Evolutionary conservation across 2,113 vertebrate genomes (phyloP).

Genomic region (Platysternon megacephalum): DNA sequence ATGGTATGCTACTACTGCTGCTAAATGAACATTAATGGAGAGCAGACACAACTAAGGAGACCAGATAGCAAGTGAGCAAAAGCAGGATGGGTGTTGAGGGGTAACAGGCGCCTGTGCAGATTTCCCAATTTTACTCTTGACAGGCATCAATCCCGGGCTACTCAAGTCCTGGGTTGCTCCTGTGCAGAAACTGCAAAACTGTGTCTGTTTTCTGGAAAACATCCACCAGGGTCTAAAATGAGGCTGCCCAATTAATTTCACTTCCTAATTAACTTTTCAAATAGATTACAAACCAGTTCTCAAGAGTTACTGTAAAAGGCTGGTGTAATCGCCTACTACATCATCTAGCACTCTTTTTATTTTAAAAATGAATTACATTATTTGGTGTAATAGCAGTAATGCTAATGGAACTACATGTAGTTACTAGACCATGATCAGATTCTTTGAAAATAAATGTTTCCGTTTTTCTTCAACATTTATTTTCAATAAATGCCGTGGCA

Average conservation of each 20-base stretch:
- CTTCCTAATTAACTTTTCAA: slow-evolving; percentile 40
- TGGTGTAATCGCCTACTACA: fast-evolving
- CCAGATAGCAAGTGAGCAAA: too few species aligned
- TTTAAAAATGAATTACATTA: fast-evolving
- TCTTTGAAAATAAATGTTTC: slow-evolving; percentile 16
- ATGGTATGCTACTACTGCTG: too few species aligned
- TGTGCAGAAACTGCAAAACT: neutral
- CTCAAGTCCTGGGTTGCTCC: fast-evolving
- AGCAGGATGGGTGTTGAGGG: too few species aligned
- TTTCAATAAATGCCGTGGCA: slow-evolving; percentile 7
- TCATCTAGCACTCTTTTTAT: neutral
- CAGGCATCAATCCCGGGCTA: neutral
- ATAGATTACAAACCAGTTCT: slow-evolving; percentile 15
- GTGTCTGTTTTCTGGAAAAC: neutral
- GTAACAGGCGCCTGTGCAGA: neutral
- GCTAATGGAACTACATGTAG: neutral
- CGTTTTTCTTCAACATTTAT: slow-evolving; percentile 27
- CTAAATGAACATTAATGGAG: too few species aligned
- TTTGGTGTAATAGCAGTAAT: neutral
- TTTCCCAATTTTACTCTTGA: neutral
- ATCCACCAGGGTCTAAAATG: neutral
- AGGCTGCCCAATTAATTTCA: slow-evolving; percentile 30
- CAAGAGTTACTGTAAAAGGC: neutral
- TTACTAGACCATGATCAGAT: neutral
- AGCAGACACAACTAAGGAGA: too few species aligned